Conservation (phyloP, 2,888 invertebrate species). For the Pyrochroa serraticornis region DNA sequence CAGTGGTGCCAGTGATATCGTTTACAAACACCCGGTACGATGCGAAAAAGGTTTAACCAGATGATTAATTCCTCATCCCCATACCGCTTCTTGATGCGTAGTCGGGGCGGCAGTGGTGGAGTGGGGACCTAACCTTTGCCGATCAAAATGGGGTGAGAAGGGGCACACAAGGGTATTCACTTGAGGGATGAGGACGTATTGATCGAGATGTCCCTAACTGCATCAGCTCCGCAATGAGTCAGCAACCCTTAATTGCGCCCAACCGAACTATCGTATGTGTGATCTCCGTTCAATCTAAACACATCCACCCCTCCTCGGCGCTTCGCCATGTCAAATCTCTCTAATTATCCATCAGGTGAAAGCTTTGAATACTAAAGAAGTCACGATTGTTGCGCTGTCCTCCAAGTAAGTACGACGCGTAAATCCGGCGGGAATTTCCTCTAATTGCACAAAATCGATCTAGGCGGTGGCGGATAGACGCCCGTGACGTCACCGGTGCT, state of each 20-base stretch:
- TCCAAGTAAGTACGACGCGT: not conserved
- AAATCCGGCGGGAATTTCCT: slow-evolving; percentile 12
- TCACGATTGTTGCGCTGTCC: slow-evolving; percentile 6
- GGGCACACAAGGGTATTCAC: slow-evolving; percentile 24
- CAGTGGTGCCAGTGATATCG: too few relatives aligned
- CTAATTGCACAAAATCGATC: slow-evolving; percentile 51
- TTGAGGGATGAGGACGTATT: slow-evolving; percentile 27
- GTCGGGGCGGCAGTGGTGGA: slow-evolving; percentile 7
- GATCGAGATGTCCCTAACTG: slow-evolving; percentile 30
- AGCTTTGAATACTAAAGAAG: slow-evolving; percentile 1
- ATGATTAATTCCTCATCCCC: not conserved
- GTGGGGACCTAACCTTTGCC: slow-evolving; percentile 21
- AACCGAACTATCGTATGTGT: slow-evolving; percentile 9
- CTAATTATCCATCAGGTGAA: not conserved
- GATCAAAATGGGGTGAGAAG: slow-evolving; percentile 19
- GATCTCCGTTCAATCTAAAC: slow-evolving; percentile 5
- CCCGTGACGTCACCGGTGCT: slow-evolving; percentile 59
- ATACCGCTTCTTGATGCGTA: slow-evolving; percentile 2
- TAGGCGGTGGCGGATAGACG: slow-evolving; percentile 48
- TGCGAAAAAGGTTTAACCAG: too few relatives aligned
- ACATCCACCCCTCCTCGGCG: not conserved
- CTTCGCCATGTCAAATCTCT: not conserved
- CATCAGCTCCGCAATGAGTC: slow-evolving; percentile 28
- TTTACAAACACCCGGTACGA: too few relatives aligned
- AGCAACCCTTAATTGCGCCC: slow-evolving; percentile 39